Conservation (phyloP, 2,888 invertebrate species). For the Andricus curvator region DNA sequence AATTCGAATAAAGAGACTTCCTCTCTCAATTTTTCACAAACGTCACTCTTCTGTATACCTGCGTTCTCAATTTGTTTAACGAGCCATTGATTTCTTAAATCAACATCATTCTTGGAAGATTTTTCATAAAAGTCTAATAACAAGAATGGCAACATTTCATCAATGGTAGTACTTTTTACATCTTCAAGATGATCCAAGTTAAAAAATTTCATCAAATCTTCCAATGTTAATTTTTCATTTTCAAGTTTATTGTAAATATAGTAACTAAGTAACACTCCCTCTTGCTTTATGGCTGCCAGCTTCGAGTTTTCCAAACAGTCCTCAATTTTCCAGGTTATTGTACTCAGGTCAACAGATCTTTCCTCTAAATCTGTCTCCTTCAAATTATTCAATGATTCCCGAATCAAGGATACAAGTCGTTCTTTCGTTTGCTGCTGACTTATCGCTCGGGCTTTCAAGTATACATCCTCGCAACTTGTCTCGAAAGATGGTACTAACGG, state of each 20-base stretch:
- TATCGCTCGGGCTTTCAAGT: slow-evolving; percentile 80
- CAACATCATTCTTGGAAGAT: slow-evolving; percentile 73
- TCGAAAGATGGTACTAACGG: slow-evolving; percentile 80
- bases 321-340: slow-evolving; percentile 75
- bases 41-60: not conserved
- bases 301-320: slow-evolving; percentile 80
- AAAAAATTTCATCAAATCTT: slow-evolving; percentile 51
- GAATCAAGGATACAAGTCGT: slow-evolving; percentile 80
- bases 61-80: slow-evolving; percentile 47
- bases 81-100: slow-evolving; percentile 71
- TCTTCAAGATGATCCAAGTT: slow-evolving; percentile 48
- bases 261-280: slow-evolving; percentile 77
- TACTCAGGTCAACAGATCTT: not conserved
- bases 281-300: slow-evolving; percentile 81
- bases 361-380: not conserved
- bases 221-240: not conserved
- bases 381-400: slow-evolving; percentile 65
- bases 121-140: slow-evolving; percentile 77
- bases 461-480: slow-evolving; percentile 84
- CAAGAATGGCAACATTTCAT: slow-evolving; percentile 67
- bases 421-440: slow-evolving; percentile 76
- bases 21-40: not conserved
- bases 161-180: slow-evolving; percentile 34
- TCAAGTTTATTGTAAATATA: slow-evolving; percentile 38
- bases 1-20: slow-evolving; percentile 57